Conservation (phyloP, 1,140 invertebrate genomes). For the Agrypnia vestita region DNA sequence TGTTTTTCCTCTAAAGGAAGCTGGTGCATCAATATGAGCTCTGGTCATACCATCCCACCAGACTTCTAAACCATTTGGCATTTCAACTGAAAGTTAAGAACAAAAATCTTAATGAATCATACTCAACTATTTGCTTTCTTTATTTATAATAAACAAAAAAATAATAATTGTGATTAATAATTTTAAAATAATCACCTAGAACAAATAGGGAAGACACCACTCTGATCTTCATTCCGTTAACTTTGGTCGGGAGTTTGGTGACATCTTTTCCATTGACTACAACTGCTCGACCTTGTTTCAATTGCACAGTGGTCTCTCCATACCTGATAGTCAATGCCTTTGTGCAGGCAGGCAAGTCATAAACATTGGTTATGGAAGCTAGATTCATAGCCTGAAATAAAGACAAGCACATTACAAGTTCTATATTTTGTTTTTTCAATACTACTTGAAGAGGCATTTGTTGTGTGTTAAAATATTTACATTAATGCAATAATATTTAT, state of each 20-base stretch:
- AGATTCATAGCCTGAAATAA: conserved; percentile 78
- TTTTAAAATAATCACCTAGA: conserved; percentile 69
- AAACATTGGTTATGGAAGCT: conserved; percentile 66
- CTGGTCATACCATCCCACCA: conserved; percentile 90
- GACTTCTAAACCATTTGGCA: conserved; percentile 84
- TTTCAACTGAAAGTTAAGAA: conserved; percentile 74
- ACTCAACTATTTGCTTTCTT: too few species aligned
- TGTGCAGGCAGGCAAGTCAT: conserved; percentile 84
- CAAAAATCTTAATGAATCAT: background rate
- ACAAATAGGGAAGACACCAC: conserved; percentile 85
- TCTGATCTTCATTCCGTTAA: conserved; percentile 77
- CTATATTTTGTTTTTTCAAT: too few species aligned
- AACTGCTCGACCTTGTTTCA: conserved; percentile 82
- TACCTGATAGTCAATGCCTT: conserved; percentile 82
- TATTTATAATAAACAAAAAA: too few species aligned
- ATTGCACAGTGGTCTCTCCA: conserved; percentile 74
- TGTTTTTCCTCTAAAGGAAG: conserved; percentile 79
- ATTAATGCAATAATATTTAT: too few species aligned
- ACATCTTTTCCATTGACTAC: conserved; percentile 82
- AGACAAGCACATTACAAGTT: conserved; percentile 19
- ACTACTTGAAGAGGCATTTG: too few species aligned
- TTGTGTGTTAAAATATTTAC: too few species aligned
- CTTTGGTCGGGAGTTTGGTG: conserved; percentile 76
- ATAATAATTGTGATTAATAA: background rate
- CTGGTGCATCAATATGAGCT: conserved; percentile 86